A percentile compares a stretch with the other conserved stretches of the same genome.
Evolutionary conservation across 2,113 vertebrate species (phyloP).

Genomic region (Arizona elegans): DNA sequence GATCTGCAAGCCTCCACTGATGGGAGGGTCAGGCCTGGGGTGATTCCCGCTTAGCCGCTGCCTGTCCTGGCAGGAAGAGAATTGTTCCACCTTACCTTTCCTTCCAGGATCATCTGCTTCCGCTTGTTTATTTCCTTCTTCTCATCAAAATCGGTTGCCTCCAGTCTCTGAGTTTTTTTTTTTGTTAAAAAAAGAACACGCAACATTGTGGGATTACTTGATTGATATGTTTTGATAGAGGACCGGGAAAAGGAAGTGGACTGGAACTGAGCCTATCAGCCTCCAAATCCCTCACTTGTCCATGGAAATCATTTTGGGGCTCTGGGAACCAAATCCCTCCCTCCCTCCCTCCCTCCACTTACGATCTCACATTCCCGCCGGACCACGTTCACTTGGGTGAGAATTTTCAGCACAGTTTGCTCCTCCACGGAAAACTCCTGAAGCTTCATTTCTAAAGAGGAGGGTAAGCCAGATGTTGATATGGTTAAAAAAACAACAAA

Average conservation of each 20-base stretch:
- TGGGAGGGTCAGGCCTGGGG: neutral
- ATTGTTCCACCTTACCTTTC: constrained; percentile 74
- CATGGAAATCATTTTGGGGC: too few species aligned
- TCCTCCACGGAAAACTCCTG: constrained; percentile 81
- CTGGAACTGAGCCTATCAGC: neutral
- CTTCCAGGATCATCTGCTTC: constrained; percentile 92
- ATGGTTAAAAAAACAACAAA: neutral
- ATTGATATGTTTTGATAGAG: neutral
- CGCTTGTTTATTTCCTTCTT: constrained; percentile 94
- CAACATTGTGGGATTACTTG: neutral
- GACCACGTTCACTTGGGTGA: constrained; percentile 93
- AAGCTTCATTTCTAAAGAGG: constrained; percentile 78
- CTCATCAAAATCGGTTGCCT: constrained; percentile 88
- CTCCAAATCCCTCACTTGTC: neutral
- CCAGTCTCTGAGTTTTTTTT: constrained; percentile 77
- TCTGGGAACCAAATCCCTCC: too few species aligned
- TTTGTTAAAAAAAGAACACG: too few species aligned
- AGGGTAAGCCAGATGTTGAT: rapidly evolving
- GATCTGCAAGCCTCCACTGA: neutral
- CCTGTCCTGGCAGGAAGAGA: neutral
- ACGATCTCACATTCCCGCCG: constrained; percentile 81
- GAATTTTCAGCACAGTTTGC: constrained; percentile 80
- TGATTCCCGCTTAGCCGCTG: neutral
- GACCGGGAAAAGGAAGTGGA: neutral
- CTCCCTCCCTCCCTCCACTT: constrained; percentile 49